Evolutionary conservation across 2,113 vertebrate species (phyloP), one percentile per base, ranked within the genome.

Genomic region (Lates calcarifer): DNA sequence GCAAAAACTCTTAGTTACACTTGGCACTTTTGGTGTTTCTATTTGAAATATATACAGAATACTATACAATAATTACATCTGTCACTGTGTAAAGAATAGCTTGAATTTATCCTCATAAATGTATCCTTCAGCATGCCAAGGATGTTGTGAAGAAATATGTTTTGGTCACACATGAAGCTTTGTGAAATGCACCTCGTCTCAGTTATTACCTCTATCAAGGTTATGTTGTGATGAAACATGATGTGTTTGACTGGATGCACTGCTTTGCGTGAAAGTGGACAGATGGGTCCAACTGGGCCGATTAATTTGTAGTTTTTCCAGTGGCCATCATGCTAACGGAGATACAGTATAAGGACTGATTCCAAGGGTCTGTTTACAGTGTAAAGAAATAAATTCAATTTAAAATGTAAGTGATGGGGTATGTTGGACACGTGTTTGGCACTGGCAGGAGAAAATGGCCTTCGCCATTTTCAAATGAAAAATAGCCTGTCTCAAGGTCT

Each of bases 221-320:
- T 65, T 53, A 35, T 18, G 3, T 28, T 72, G 29, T 35, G 12
- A 55, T 83, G 26, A 83, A 66, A 64, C 68, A 61, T 76, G 74
- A 68, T 26, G 70, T 84, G 74, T 83, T 77, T 81, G 53, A 81
- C 49, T 76, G 70, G 57, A 66, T 58, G 69, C 58, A 74, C 31
- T 57, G 39, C 35, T 68, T 70, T 66, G 64, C 8, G 10, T 74
- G 53, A 83, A 45, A 13, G 22, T 67, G 29, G 68, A 81, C 37
- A 45, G 75, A 63, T 51, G 63, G 37, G 17, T 4, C 24, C 67
- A 26, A 49, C 37, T 39, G 37, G 22, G 22, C 3, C 49, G 11
- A 24, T 47, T 47, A 2, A 31, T 64, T 29, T 55, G 20, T 7
- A 28, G 2, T 45, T 28, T 76, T 6, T 24, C 5, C 1, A 4